phyloP scores from a whole-genome alignment of 2,113 vertebrate genomes.

The Lagopus muta region DNA sequence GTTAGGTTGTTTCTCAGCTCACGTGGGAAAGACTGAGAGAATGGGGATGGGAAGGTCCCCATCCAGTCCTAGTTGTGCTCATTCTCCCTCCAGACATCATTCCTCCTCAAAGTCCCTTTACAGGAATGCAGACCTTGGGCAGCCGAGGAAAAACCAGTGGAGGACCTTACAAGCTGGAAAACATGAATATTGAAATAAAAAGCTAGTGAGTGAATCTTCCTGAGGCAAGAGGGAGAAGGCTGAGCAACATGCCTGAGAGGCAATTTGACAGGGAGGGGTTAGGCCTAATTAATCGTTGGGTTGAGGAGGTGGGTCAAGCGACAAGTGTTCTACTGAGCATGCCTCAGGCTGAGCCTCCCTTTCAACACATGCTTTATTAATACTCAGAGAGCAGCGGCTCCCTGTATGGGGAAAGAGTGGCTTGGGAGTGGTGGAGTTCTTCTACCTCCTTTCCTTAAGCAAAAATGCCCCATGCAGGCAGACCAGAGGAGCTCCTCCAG shows the following conservation, averaged over 20 bases:
- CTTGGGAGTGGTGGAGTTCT: constrained; percentile 21
- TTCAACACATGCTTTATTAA: constrained; percentile 66
- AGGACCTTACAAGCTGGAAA: constrained; percentile 49
- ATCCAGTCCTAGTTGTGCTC: background rate
- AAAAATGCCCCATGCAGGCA: background rate
- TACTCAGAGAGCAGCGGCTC: background rate
- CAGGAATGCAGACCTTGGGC: background rate
- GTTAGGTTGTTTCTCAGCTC: background rate
- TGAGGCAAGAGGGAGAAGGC: constrained; percentile 15
- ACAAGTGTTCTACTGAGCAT: constrained; percentile 33
- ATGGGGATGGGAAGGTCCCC: background rate
- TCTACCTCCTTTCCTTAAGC: background rate
- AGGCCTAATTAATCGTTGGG: constrained; percentile 53
- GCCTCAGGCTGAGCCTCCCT: constrained; percentile 47
- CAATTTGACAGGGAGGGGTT: constrained; percentile 55
- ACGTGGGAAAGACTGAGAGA: background rate
- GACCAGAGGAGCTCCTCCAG: background rate
- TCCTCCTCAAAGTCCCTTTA: background rate
- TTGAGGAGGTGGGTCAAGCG: constrained; percentile 57
- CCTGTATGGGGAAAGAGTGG: constrained; percentile 17
- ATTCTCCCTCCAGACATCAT: background rate
- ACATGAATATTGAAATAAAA: constrained; percentile 53
- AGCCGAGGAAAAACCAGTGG: background rate
- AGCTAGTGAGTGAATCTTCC: constrained; percentile 64
- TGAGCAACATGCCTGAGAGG: constrained; percentile 56